These are phyloP conservation scores for Emydoidea blandingii DNA, from an alignment of 2,797 vertebrate species.

Conservation along the genomic window DNA sequence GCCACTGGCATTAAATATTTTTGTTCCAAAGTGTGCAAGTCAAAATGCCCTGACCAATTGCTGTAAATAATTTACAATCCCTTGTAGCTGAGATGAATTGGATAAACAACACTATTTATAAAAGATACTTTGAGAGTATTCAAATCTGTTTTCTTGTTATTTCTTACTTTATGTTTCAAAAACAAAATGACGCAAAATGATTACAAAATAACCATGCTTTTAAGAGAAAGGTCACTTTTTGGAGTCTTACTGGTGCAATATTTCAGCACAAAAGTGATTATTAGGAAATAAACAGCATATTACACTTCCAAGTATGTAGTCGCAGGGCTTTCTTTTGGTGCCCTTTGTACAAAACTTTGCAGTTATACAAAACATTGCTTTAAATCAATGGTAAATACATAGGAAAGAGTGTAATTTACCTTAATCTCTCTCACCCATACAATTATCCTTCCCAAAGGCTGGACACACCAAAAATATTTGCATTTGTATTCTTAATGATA, in stretches of 20 bases:
- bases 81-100: constrained; percentile 1
- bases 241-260: not conserved
- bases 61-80: not conserved
- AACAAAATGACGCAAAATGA: not conserved
- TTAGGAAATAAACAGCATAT: not conserved
- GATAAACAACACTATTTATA: not conserved
- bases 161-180: not conserved
- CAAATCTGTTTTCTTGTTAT: not conserved
- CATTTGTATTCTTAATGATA: not conserved
- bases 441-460: not conserved
- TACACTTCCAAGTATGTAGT: not conserved
- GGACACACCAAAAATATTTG: not conserved
- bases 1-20: not conserved
- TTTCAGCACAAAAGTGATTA: not conserved
- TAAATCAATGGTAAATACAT: not conserved
- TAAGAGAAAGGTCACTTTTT: not conserved
- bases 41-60: not conserved
- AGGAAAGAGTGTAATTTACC: not conserved
- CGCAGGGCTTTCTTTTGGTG: not conserved
- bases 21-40: not conserved
- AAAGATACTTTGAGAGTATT: not conserved
- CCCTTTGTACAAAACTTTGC: not conserved
- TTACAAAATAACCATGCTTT: not conserved
- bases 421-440: not conserved
- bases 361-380: not conserved